Base-by-base conservation (phyloP, 2,113 vertebrate genomes). In the Panthera uncia region DNA sequence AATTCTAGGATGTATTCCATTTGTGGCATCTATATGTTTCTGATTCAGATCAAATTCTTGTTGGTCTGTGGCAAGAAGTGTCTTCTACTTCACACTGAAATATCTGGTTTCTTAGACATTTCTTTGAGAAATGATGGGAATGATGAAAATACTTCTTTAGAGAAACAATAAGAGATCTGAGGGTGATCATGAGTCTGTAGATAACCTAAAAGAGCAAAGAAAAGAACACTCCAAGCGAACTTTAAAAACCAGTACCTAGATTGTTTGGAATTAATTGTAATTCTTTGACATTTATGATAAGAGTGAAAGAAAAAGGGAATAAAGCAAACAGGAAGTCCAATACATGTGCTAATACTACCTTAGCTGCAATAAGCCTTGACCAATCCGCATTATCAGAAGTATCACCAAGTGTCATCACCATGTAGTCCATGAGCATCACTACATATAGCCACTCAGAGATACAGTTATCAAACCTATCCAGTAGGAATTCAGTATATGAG, bases 51-150 rank as follows among this genome's bases (percentile, higher is more conserved):
- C 52, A 95, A 95, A 89, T 74, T 93, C 48, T 55, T 97, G 21
- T 48, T 95, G 48, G 52, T 73, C 52, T 61, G 16, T 82, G 38
- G 29, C 25, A 82, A 90, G 33, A 50, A 84, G 33, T 89, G 0
- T 66, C 41, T 71, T 73, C 78, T 45, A 82, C 1, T 36, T 29
- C 31, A 73, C 41, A 57, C 1, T 27, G 65, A 93, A 96, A 52
- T 82, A 82, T 57, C n/a, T 82, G 38, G 52, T 82, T 93, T 97
- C 71, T 81, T 93, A 89, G 69, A 73, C 71, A 95, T 74, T 93
- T 73, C 80, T 69, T 61, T 76, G 41, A 89, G n/a, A 45, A 95
- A 88, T 69, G 65, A 89, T 10, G 25, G 27, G 23, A 88, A 92
- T 45, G 19, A 94, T 33, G 18, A 96, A 91, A 90, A 94, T 45